phyloP scores from a whole-genome alignment of 2,888 invertebrate species.

The Phortica okadai region DNA sequence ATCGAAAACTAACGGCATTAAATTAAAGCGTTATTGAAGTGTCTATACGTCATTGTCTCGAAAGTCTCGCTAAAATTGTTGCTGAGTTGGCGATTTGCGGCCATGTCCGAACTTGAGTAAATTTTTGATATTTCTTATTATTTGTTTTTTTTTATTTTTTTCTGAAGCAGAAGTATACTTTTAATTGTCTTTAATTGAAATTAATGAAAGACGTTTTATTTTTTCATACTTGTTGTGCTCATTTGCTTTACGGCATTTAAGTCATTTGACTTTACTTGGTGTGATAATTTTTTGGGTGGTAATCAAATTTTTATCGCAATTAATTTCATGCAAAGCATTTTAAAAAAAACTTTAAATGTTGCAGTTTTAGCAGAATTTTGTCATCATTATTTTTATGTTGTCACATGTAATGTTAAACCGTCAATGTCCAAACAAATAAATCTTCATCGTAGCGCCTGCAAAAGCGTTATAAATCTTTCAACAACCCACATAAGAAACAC shows the following conservation, averaged over 20 bases:
- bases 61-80: neutral
- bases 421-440: constrained; percentile 64
- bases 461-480: constrained; percentile 58
- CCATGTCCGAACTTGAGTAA: neutral
- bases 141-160: neutral
- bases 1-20: neutral
- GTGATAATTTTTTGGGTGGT: neutral
- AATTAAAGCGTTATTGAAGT: neutral
- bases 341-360: too few species aligned
- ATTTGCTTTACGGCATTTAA: neutral
- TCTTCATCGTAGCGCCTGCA: constrained; percentile 56
- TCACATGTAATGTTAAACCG: neutral
- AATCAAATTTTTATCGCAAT: neutral
- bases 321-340: too few species aligned
- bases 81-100: too few species aligned
- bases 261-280: neutral
- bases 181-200: constrained; percentile 75
- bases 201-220: constrained; percentile 59
- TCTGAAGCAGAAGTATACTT: constrained; percentile 50
- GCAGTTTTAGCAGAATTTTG: neutral
- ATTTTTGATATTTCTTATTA: neutral
- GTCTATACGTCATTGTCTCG: neutral
- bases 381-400: neutral
- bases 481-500: constrained; percentile 22
- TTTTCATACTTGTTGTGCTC: constrained; percentile 11